These are phyloP conservation scores for Ostrea edulis DNA, from an alignment of 1,140 invertebrate species.

Conservation along the genomic window DNA sequence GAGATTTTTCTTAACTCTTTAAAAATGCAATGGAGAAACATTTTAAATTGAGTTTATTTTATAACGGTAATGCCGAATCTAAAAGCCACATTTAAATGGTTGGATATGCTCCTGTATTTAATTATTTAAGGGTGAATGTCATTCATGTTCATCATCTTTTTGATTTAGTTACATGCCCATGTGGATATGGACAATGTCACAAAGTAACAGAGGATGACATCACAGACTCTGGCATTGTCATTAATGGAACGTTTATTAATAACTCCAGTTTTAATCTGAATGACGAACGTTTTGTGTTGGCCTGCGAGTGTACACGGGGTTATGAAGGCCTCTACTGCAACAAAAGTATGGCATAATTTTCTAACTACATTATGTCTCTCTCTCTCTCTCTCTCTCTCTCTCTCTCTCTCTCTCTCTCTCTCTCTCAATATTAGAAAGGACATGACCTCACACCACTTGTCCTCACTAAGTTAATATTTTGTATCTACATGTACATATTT, in stretches of 20 bases:
- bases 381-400: too few relatives aligned
- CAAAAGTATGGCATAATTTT: neutral
- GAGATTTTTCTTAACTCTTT: neutral
- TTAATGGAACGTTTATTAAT: slow-evolving; percentile 41
- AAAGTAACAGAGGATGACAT: neutral
- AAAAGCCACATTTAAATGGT: neutral
- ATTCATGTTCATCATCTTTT: neutral
- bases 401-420: too few relatives aligned
- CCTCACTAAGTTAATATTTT: too few relatives aligned
- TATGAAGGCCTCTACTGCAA: slow-evolving; percentile 16
- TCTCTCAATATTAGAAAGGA: too few relatives aligned
- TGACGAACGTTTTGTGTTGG: neutral
- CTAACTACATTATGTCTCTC: too few relatives aligned
- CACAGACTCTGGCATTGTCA: slow-evolving; percentile 9
- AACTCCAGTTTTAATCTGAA: neutral
- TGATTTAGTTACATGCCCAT: slow-evolving; percentile 22
- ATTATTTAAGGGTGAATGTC: neutral
- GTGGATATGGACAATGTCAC: slow-evolving; percentile 13
- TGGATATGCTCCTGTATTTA: neutral
- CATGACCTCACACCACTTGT: too few relatives aligned
- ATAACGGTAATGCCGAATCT: neutral
- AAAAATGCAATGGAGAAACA: neutral
- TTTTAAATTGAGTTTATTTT: neutral
- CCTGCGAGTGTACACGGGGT: neutral
- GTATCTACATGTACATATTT: too few relatives aligned